Conservation (phyloP, 1,140 invertebrate genomes). For the Arion vulgaris region DNA sequence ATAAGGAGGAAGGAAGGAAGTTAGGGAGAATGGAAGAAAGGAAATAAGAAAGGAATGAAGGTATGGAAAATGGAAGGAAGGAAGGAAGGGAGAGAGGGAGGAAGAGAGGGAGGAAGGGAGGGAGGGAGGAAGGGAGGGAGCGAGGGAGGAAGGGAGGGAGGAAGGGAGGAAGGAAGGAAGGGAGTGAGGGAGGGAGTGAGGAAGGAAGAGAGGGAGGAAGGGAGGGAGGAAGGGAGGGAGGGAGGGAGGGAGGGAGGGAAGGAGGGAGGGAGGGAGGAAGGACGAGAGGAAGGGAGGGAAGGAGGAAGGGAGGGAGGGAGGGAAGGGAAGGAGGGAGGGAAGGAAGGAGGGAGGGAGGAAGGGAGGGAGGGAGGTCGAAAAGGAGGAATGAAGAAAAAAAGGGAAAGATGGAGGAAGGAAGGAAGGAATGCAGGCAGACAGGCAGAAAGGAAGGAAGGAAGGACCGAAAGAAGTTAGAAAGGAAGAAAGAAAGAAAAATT, state of each 20-base stretch:
- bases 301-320: constrained; percentile 48
- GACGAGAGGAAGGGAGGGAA: too few species aligned
- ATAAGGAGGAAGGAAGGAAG: constrained; percentile 23
- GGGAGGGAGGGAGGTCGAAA: neutral
- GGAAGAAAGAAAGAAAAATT: neutral
- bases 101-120: neutral
- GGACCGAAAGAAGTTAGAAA: neutral
- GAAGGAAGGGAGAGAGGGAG: neutral
- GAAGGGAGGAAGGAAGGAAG: neutral
- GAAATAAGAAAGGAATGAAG: neutral
- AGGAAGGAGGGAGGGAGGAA: neutral
- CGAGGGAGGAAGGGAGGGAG: neutral
- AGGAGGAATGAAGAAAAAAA: neutral
- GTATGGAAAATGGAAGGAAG: neutral
- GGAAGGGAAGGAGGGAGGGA: neutral
- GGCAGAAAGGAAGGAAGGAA: neutral
- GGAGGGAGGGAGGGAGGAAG: constrained; percentile 28
- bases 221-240: neutral
- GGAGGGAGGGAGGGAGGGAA: neutral
- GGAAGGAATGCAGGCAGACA: neutral
- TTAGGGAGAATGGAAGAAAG: constrained; percentile 47
- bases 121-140: neutral
- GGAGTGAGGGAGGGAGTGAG: too few species aligned
- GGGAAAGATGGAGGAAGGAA: neutral
- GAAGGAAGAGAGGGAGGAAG: neutral